Base-by-base conservation (phyloP, 2,888 invertebrate genomes). In the Cynaeus angustus region DNA sequence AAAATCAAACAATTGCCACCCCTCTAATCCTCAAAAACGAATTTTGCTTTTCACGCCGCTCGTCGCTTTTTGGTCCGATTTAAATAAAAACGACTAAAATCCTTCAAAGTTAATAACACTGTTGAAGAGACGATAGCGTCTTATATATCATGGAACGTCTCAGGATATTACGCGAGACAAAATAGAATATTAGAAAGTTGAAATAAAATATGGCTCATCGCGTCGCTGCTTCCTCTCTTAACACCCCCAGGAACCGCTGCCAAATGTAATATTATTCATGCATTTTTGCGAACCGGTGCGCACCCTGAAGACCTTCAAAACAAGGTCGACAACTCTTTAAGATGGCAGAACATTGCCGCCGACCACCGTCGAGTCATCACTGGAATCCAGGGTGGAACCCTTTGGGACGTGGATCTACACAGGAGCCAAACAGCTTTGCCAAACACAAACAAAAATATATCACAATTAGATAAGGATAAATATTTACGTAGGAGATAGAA, bases 291-390 rank as follows among this genome's bases (percentile, higher is more conserved):
- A 94, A 94, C 94, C n/a, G 3, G 94, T 94, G 76, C 89, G 89
- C 6, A 86, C 87, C 69, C 77, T 67, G 83, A 99, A 99, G 1
- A 99, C 98, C 82, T 92, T 94, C 1, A 99, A 87, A 28, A 99
- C 94, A 6, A 99, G 98, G 84, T 99, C 99, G 0, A 99, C 99
- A 14, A 99, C 91, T 45, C 99, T 89, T 84, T 99, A 99, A 0
- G 98, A 98, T 0, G 99, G 99, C 70, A 96, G 89, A 1, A 99
- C 99, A 86, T 99, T 99, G 0, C 99, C 99, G 0, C 99, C 98
- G 0, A 99, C 99, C 0, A 99, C 99, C 0, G 99, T 99, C 0
- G 99, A 98, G 61, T 90, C 89, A 65, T 96, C 95, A 0, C 96
- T 95, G 0, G 99, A 99, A 83, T 95, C 93, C 69, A 99, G 86